Conservation (phyloP, 2,113 vertebrate genomes). For the Pollachius pollachius region DNA sequence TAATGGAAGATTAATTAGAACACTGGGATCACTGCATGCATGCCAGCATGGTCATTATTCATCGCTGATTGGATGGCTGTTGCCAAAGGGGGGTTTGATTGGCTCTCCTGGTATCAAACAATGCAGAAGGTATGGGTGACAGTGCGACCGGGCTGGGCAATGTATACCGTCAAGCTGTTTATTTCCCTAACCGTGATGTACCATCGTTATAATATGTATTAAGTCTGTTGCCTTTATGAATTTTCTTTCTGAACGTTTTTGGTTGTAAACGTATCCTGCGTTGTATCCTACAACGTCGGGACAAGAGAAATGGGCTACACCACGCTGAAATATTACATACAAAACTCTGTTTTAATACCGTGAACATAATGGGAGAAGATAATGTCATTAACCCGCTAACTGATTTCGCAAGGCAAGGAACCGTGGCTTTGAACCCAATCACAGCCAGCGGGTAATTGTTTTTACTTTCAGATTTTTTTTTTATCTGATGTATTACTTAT, state of each 20-base stretch:
- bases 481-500: too few species aligned
- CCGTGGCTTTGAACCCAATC: too few species aligned
- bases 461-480: too few species aligned
- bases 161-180: constrained; percentile 11
- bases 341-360: too few species aligned
- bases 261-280: too few species aligned
- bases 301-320: not conserved
- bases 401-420: too few species aligned
- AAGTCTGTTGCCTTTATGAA: constrained; percentile 3
- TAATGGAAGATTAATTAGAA: constrained; percentile 80
- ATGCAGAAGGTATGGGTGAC: constrained; percentile 26
- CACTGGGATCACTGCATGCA: constrained; percentile 73
- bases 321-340: not conserved
- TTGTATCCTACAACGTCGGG: not conserved
- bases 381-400: too few species aligned
- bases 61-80: constrained; percentile 71
- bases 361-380: too few species aligned
- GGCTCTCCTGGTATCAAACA: constrained; percentile 36
- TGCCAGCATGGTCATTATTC: constrained; percentile 71
- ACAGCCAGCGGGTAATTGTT: too few species aligned
- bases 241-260: not conserved
- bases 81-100: constrained; percentile 61
- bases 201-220: too few species aligned
- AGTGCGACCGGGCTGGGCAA: constrained; percentile 36
- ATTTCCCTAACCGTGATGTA: constrained; percentile 12